A percentile compares a stretch with the other conserved stretches of the same genome.
These are phyloP conservation scores for Xanthorhoe spadicearia DNA, from an alignment of 2,888 invertebrate species.

Conservation along the genomic window DNA sequence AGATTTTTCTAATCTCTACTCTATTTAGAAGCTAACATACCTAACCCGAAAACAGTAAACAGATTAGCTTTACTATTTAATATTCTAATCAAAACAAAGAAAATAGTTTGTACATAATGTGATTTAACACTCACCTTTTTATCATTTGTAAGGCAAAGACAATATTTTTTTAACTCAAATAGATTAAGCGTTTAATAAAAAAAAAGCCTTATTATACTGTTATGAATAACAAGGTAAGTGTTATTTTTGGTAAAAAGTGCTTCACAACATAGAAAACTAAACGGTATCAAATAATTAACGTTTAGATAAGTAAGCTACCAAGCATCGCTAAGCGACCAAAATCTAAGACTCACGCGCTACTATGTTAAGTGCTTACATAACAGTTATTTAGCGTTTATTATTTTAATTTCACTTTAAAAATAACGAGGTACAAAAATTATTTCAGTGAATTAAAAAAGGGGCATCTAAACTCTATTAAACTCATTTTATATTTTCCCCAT, in stretches of 20 bases:
- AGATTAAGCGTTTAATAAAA: too few relatives aligned
- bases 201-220: too few relatives aligned
- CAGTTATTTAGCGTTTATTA: not conserved
- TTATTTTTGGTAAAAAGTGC: too few relatives aligned
- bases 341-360: not conserved
- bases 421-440: not conserved
- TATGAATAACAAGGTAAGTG: too few relatives aligned
- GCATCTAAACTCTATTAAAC: not conserved
- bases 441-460: not conserved
- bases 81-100: not conserved
- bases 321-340: not conserved
- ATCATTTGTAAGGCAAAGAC: too few relatives aligned
- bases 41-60: not conserved
- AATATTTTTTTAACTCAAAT: too few relatives aligned
- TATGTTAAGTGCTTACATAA: not conserved
- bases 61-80: not conserved
- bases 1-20: not conserved
- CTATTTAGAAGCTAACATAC: not conserved
- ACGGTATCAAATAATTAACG: not conserved
- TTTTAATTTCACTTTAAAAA: not conserved
- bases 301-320: not conserved
- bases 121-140: too few relatives aligned
- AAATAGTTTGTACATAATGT: not conserved
- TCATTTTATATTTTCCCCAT: not conserved
- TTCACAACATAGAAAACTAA: not conserved